Evolutionary conservation across 2,888 invertebrate species (phyloP), one percentile per base, ranked within the genome.

Genomic region (Cheilosia soror): DNA sequence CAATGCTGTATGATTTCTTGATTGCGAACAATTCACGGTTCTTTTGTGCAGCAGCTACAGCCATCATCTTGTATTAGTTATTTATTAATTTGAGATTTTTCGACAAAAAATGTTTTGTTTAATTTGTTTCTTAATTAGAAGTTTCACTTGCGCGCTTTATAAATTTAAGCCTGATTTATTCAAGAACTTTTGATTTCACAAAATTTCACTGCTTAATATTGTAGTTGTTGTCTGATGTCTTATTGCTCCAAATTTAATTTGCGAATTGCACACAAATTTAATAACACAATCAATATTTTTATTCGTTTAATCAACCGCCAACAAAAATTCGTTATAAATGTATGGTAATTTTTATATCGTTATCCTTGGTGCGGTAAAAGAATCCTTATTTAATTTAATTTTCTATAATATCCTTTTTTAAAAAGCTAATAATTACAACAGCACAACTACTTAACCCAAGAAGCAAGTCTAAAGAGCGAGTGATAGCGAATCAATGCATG

Each of bases 11-110:
- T 88, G 97, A 97, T 93, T 98, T 98, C 94, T 98, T 98, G 94
- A 98, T 98, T 93, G 98, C 97, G 95, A 98, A 98, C 96, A 97
- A 96, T 93, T 98, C 97, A 93, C 98, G 96, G 94, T 97, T 98
- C 94, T 97, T 97, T 94, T 97, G 97, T 88, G 97, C 97, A 92
- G 97, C 96, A 92, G 97, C 96, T 91, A 97, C 97, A 93, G 97
- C 96, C 95, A 97, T 97, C 94, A 94, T 95, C 90, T 93, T 93
- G 89, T 89, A 89, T 88, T 88, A 87, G 87, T 88, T 89, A 81
- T 79, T 87, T 88, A 89, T 83, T 89, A 87, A 81, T 76, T 82
- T 51, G 29, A 88, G 88, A 89, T 89, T 89, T 85, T 87, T 86
- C 82, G 69, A 63, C 63, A 63, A 84, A 71, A 71, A 63, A 87